Base-by-base conservation (phyloP, 2,797 vertebrate species). In the Lateolabrax maculatus region DNA sequence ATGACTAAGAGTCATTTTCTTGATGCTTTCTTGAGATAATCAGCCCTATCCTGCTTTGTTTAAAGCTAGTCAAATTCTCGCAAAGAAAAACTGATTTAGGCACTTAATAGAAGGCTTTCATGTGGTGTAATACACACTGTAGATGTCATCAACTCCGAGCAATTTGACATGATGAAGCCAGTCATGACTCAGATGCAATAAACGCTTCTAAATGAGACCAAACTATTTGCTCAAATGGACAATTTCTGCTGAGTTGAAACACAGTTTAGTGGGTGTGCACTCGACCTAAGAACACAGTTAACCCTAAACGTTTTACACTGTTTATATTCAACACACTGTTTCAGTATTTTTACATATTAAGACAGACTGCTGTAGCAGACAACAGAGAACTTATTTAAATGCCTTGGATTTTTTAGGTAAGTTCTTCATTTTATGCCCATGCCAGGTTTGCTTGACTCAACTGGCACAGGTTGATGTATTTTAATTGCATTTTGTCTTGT, bases 401-500 rank as follows among this genome's bases (percentile, higher is more conserved):
- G 43, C 36, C 49, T 51, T 43, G 6, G 27, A 49, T 43, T 61
- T 80, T 46, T 64, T 9, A 65, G 53, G 10, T 10, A 15, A 57
- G 18, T 41, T 70, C 10, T 44, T 76, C 21, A 48, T 39, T 63
- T 23, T 72, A 43, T 64, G 27, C 43, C 48, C 29, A 39, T 9
- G 31, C 37, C 46, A 75, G 61, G 41, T 56, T 71, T 23, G 19
- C 46, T 58, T 62, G 34, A 62, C 49, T 75, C 43, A 31, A 23
- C 37, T 31, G 51, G 31, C 68, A 63, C 13, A 34, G 48, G 61
- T 53, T 65, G 73, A 68, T 52, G 65, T 73, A 18, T 75, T 79
- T 74, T 70, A 81, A 85, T 64, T 51, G 41, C 34, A 39, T 67
- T 77, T 70, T 75, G 60, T 71, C 60, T 23, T 76, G 23, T 83